These are phyloP conservation scores for Meiosimyza decipiens DNA, from an alignment of 2,888 invertebrate species.

Conservation along the genomic window DNA sequence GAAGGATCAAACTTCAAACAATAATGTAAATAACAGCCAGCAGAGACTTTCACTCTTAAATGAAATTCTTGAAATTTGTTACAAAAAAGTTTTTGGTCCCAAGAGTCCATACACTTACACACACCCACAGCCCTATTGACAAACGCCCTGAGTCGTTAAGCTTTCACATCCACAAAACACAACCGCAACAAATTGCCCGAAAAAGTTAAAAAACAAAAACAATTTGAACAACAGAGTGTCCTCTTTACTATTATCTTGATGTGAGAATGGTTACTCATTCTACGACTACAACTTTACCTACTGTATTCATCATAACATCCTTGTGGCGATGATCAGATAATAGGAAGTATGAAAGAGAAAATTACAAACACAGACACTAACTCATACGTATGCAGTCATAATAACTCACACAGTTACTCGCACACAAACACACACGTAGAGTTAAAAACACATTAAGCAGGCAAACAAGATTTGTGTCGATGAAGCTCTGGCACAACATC, in stretches of 20 bases:
- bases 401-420: too few species aligned
- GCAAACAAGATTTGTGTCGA: slow-evolving; percentile 2
- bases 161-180: slow-evolving; percentile 2
- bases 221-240: slow-evolving; percentile 22
- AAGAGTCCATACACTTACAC: too few species aligned
- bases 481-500: not conserved
- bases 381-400: not conserved
- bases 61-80: not conserved
- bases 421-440: not conserved
- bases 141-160: not conserved
- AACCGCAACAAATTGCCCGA: slow-evolving; percentile 24
- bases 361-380: not conserved
- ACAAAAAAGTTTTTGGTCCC: not conserved
- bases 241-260: slow-evolving; percentile 15
- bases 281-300: not conserved
- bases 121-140: not conserved
- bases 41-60: not conserved
- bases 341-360: not conserved
- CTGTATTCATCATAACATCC: slow-evolving; percentile 18
- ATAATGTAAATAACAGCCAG: not conserved
- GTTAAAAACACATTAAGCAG: slow-evolving; percentile 21
- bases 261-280: not conserved
- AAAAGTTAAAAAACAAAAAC: slow-evolving; percentile 21
- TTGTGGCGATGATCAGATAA: slow-evolving; percentile 15
- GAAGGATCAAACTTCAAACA: too few species aligned